These are phyloP conservation scores for Venusia cambrica DNA, from an alignment of 2,888 invertebrate species.

Conservation along the genomic window DNA sequence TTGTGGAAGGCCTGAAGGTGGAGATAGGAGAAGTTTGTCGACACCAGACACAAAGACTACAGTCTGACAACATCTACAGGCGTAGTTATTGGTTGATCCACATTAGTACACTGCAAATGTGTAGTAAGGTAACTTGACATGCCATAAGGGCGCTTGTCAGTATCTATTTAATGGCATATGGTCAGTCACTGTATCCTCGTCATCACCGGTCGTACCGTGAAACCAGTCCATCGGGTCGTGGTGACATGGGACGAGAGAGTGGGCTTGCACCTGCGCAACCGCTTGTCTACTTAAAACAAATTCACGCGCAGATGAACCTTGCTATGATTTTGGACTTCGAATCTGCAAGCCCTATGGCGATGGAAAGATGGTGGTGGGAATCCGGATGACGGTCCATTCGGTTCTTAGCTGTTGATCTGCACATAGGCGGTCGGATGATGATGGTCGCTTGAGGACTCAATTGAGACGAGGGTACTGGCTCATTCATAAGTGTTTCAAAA, in stretches of 20 bases:
- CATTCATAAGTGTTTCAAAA: no score
- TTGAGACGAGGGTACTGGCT: constrained; percentile 12
- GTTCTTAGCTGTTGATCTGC: constrained; percentile 25
- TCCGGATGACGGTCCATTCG: constrained; percentile 15
- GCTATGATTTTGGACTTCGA: not conserved
- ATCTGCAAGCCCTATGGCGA: constrained; percentile 19
- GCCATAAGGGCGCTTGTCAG: constrained; percentile 4
- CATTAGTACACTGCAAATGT: no score
- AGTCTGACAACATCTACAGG: no score
- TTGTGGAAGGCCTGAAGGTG: no score
- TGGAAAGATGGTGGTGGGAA: constrained; percentile 22
- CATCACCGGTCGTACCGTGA: constrained; percentile 5
- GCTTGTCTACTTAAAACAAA: constrained; percentile 18
- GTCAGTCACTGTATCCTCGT: constrained; percentile 1
- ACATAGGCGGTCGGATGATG: constrained; percentile 28
- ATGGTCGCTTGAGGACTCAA: constrained; percentile 29
- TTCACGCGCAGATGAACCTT: constrained; percentile 26
- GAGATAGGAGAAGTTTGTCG: no score
- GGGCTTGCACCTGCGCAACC: constrained; percentile 21
- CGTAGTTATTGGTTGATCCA: no score
- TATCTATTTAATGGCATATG: constrained; percentile 1
- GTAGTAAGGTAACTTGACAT: constrained; percentile 1
- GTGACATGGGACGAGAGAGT: constrained; percentile 2
- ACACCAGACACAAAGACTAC: no score
- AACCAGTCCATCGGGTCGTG: constrained; percentile 1